These are phyloP conservation scores for Catharus ustulatus DNA, from an alignment of 2,797 vertebrate species.

Conservation along the genomic window DNA sequence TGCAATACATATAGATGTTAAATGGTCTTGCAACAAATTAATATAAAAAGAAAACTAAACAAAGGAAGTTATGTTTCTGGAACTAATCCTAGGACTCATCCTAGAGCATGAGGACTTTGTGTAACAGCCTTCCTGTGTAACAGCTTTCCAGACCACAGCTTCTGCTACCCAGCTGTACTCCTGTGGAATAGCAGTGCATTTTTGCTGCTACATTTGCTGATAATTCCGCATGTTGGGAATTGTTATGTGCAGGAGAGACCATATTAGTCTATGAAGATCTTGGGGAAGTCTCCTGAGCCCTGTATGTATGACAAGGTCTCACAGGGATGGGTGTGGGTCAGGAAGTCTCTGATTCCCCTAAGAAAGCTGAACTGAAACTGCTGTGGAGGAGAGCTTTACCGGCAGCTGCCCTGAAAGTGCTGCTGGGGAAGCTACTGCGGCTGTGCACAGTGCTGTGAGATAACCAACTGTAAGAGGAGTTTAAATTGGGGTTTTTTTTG, in stretches of 20 bases:
- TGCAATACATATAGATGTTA: background rate
- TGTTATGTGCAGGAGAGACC: background rate
- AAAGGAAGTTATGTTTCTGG: background rate
- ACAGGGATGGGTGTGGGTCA: background rate
- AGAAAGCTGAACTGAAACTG: slow-evolving; percentile 63
- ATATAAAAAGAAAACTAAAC: background rate
- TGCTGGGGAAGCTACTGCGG: slow-evolving; percentile 14
- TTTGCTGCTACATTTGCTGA: background rate
- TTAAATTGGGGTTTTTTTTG: background rate
- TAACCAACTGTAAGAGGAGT: background rate
- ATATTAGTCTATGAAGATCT: background rate
- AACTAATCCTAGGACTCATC: background rate
- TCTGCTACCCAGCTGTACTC: background rate
- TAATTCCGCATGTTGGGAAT: background rate
- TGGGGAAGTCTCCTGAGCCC: background rate
- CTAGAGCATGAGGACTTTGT: background rate
- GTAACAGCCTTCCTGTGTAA: background rate
- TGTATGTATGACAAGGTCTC: background rate
- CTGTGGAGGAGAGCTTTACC: slow-evolving; percentile 16
- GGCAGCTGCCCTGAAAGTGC: background rate
- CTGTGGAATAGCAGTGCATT: background rate
- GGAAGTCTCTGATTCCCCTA: background rate
- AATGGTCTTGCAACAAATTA: background rate
- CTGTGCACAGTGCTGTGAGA: background rate
- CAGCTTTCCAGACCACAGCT: background rate